Evolutionary conservation across 1,140 invertebrate species (phyloP), one percentile per base, ranked within the genome.

Genomic region (Drosophila sulfurigaster): DNA sequence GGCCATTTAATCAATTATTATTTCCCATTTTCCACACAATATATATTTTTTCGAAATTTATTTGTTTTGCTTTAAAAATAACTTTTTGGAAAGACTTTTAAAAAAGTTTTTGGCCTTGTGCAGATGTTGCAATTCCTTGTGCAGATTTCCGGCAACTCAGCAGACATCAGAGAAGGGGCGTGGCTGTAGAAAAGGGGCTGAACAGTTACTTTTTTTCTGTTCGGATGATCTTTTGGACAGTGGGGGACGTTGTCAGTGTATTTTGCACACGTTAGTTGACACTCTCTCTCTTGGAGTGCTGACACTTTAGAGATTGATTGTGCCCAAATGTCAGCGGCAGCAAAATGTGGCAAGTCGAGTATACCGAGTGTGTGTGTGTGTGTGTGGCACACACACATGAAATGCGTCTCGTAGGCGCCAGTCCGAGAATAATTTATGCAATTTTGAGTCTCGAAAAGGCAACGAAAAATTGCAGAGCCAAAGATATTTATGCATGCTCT

Each of bases 351-450:
- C 48, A 60, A 30, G n/a, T 15, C 48, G 20, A 35, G 35, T 49
- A 32, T 25, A 2, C 1, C 5, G 32, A 56, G 52, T 13, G 51
- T 43, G 59, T 64, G 32, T 56, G 32, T 56, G 49, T 71, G 54
- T 38, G 49, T 46, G 30, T 75, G 66, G 8, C 54, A 51, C 59
- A 75, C 52, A 46, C 71, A 63, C 57, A 56, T 56, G 52, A 75
- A 63, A 73, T 80, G 63, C 81, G 41, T 78, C 75, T 89, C 77
- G 66, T 88, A 82, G 85, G 83, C 83, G 83, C 83, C 83, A 89
- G 73, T 62, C 64, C 57, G 66, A 69, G 78, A 82, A 83, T 80
- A 83, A 87, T 87, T 83, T 87, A 80, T 87, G 78, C 83, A 71
- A 73, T 62, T 64, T 51, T 46, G 49, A 62, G 67, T 46, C 51